Percentiles rank a stretch among this genome's conserved stretches.
These are phyloP conservation scores for Drosophila suzukii DNA, from an alignment of 1,140 invertebrate species.

Conservation along the genomic window DNA sequence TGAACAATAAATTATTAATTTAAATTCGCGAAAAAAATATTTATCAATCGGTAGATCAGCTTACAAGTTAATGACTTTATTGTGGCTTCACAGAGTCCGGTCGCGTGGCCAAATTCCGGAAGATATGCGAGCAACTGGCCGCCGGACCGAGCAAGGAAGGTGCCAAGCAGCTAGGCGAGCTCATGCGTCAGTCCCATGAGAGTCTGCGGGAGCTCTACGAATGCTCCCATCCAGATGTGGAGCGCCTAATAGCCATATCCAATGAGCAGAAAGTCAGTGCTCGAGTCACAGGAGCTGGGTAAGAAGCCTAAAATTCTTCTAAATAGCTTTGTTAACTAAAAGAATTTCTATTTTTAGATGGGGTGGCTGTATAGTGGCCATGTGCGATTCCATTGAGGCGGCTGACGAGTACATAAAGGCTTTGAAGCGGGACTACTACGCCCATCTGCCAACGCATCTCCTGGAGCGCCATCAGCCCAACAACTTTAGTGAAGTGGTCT, in stretches of 20 bases:
- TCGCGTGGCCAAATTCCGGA: slow-evolving; percentile 91
- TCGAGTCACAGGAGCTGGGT: slow-evolving; percentile 96
- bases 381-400: slow-evolving; percentile 89
- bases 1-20: neutral
- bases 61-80: slow-evolving; percentile 5
- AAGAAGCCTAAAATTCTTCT: slow-evolving; percentile 36
- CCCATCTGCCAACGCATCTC: slow-evolving; percentile 83
- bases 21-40: neutral
- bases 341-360: slow-evolving; percentile 89
- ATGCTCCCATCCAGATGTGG: slow-evolving; percentile 96
- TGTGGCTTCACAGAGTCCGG: slow-evolving; percentile 88
- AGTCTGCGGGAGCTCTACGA: slow-evolving; percentile 95
- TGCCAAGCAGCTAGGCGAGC: slow-evolving; percentile 87
- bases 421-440: slow-evolving; percentile 90
- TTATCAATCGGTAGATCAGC: neutral
- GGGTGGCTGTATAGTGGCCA: slow-evolving; percentile 97
- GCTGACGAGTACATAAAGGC: slow-evolving; percentile 89
- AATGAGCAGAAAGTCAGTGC: slow-evolving; percentile 90
- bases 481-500: slow-evolving; percentile 85
- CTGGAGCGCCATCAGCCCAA: slow-evolving; percentile 70
- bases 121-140: slow-evolving; percentile 82
- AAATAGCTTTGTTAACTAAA: too few species aligned
- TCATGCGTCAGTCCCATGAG: slow-evolving; percentile 96
- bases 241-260: slow-evolving; percentile 93
- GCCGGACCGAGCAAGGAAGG: slow-evolving; percentile 54